These are phyloP conservation scores for Pocillopora verrucosa DNA, from an alignment of 64 coral and sea anemone species.

Conservation along the genomic window DNA sequence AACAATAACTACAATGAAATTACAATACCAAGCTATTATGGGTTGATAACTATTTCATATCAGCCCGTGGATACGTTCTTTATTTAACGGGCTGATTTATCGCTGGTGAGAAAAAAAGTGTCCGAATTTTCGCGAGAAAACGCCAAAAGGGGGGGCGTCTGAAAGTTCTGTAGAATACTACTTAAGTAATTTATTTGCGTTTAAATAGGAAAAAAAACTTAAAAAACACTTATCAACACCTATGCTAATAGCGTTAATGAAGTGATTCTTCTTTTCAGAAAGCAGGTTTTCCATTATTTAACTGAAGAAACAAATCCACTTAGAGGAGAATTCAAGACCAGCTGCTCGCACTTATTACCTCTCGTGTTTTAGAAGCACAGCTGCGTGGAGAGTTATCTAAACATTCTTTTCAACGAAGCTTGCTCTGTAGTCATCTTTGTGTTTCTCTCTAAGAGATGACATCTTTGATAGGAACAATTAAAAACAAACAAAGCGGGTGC, in stretches of 20 bases:
- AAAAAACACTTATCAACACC: slow-evolving; percentile 12
- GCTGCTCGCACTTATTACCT: not conserved
- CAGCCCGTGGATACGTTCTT: not conserved
- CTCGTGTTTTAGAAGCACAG: slow-evolving; percentile 1
- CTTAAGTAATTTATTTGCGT: not conserved
- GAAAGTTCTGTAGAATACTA: not conserved
- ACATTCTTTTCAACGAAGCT: slow-evolving; percentile 34
- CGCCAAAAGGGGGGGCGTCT: no score
- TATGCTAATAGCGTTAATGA: slow-evolving; percentile 33
- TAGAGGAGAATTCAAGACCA: slow-evolving; percentile 16
- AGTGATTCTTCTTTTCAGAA: not conserved
- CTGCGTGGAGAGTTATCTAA: slow-evolving; percentile 42
- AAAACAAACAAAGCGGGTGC: not conserved
- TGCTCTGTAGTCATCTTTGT: not conserved
- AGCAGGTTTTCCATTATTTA: slow-evolving; percentile 39
- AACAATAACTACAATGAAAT: slow-evolving; percentile 40
- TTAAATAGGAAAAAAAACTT: not conserved
- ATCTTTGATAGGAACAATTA: slow-evolving; percentile 21
- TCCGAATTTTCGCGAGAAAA: not conserved
- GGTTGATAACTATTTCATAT: not conserved
- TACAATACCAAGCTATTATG: slow-evolving; percentile 19
- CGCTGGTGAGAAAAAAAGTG: not conserved
- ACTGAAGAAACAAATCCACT: slow-evolving; percentile 13
- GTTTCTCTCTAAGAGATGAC: slow-evolving; percentile 21
- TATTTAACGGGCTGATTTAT: not conserved